phyloP scores from a whole-genome alignment of 2,888 invertebrate species.

The Hirtodrosophila trivittata region DNA sequence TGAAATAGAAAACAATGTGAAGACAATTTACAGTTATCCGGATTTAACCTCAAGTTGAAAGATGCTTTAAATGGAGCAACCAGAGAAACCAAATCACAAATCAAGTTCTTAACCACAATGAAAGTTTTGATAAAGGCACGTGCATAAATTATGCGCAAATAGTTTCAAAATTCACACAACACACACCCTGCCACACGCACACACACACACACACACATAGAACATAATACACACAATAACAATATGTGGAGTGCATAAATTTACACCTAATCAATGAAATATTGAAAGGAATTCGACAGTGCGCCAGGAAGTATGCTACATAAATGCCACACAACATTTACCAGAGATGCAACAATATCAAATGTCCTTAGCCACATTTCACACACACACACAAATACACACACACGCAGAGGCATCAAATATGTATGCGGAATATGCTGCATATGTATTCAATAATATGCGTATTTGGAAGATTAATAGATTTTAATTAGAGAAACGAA shows the following conservation, averaged over 20 bases:
- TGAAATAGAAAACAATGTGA: background rate
- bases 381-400: constrained; percentile 1
- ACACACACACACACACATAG: constrained; percentile 2
- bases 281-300: constrained; percentile 60
- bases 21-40: constrained; percentile 19
- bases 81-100: constrained; percentile 26
- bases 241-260: constrained; percentile 60
- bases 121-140: constrained; percentile 24
- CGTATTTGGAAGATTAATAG: constrained; percentile 71
- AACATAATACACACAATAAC: constrained; percentile 9
- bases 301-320: constrained; percentile 45
- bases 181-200: constrained; percentile 19
- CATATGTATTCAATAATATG: constrained; percentile 45
- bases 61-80: constrained; percentile 13
- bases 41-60: constrained; percentile 20
- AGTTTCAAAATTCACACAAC: constrained; percentile 13
- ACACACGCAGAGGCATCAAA: too few species aligned
- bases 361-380: background rate
- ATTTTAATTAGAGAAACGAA: constrained; percentile 72
- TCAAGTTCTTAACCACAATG: constrained; percentile 40
- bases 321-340: constrained; percentile 26
- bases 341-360: constrained; percentile 6
- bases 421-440: constrained; percentile 37
- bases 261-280: constrained; percentile 77
- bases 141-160: constrained; percentile 47